A percentile compares a stretch with the other conserved stretches of the same genome.
phyloP scores from a whole-genome alignment of 2,797 vertebrate genomes.

The Semaprochilodus insignis region DNA sequence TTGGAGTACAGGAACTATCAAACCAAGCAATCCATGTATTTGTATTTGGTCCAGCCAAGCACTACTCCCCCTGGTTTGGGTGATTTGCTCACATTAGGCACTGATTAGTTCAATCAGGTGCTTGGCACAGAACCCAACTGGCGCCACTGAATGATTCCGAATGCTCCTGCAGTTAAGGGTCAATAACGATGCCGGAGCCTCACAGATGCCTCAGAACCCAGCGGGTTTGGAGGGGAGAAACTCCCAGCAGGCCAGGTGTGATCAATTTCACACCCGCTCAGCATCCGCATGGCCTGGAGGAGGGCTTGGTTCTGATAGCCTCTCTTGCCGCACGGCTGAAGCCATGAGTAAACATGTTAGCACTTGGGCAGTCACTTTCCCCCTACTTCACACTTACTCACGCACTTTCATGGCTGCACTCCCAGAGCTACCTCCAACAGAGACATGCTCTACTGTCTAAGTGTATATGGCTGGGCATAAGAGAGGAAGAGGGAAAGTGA shows the following conservation, averaged over 20 bases:
- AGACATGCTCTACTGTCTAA: conserved; percentile 37
- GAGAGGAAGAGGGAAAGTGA: conserved; percentile 53
- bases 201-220: conserved; percentile 32
- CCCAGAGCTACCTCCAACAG: conserved; percentile 58
- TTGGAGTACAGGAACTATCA: not conserved
- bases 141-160: conserved; percentile 23
- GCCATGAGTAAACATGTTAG: conserved; percentile 49
- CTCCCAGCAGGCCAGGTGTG: conserved; percentile 40
- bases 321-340: conserved; percentile 39
- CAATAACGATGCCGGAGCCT: conserved; percentile 24
- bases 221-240: not conserved
- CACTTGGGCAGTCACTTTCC: conserved; percentile 43
- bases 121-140: conserved; percentile 24
- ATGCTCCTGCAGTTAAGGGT: conserved; percentile 32
- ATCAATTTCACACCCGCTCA: conserved; percentile 49
- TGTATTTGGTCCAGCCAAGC: conserved; percentile 7
- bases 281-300: conserved; percentile 32
- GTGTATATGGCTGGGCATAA: conserved; percentile 39
- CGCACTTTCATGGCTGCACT: conserved; percentile 51
- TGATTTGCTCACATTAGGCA: conserved; percentile 23
- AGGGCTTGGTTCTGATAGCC: conserved; percentile 44
- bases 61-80: conserved; percentile 18
- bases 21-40: conserved; percentile 29
- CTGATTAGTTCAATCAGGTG: conserved; percentile 38
- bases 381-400: conserved; percentile 50